Conservation (phyloP, 2,113 vertebrate genomes). For the Rissa tridactyla region DNA sequence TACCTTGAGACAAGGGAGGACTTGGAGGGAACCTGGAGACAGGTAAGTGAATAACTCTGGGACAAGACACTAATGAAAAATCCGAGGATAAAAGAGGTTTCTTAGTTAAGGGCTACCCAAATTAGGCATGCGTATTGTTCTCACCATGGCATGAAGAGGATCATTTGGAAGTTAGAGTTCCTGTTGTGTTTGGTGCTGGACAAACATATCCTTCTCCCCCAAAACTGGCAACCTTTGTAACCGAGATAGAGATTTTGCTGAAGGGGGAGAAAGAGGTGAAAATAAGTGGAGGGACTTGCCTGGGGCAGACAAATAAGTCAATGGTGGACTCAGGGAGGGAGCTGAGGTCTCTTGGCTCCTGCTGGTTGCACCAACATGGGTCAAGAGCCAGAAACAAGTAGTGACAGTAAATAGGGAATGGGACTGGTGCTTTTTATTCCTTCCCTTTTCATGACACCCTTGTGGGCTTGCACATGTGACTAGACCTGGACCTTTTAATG, state of each 20-base stretch:
- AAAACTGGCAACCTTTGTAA: neutral
- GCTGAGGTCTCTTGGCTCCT: neutral
- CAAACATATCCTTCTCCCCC: neutral
- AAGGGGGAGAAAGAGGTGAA: neutral
- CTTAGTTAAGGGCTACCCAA: neutral
- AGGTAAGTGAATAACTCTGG: neutral
- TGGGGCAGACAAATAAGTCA: neutral
- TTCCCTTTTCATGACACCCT: neutral
- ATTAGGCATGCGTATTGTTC: accelerated
- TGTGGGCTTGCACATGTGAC: neutral
- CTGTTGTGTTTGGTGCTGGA: neutral
- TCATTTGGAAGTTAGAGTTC: neutral
- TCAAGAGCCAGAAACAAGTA: neutral
- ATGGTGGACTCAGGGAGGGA: neutral
- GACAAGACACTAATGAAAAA: neutral
- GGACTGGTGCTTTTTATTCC: neutral
- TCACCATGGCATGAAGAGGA: neutral
- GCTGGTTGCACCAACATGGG: neutral
- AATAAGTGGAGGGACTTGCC: neutral
- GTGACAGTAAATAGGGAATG: neutral
- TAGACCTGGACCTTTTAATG: neutral
- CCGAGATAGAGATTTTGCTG: neutral
- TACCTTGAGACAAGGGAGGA: neutral
- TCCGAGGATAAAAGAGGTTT: neutral
- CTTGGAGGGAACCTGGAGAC: neutral